phyloP scores from a whole-genome alignment of 1,140 invertebrate species.

The Bombus turneri region DNA sequence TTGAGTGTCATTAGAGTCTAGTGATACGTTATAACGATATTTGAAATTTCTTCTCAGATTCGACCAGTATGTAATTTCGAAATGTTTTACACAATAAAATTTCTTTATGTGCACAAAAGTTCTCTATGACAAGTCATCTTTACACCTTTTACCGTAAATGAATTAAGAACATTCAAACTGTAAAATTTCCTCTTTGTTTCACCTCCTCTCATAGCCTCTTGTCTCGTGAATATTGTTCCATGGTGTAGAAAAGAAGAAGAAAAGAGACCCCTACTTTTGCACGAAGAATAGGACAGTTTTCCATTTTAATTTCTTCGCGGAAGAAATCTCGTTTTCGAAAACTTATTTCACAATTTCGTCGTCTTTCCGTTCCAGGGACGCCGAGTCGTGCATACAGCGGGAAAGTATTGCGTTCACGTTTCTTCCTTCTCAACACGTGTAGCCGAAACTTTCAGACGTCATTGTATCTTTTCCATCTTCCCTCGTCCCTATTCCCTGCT shows the following conservation, averaged over 20 bases:
- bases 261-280: neutral
- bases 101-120: too few species aligned
- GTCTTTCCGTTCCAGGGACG: neutral
- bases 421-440: neutral
- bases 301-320: neutral
- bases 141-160: neutral
- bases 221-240: neutral
- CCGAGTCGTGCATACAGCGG: neutral
- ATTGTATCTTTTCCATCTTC: constrained; percentile 11
- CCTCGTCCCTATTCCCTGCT: neutral
- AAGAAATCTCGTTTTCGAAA: constrained; percentile 4
- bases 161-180: neutral
- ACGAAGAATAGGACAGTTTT: neutral
- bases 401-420: neutral
- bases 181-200: neutral
- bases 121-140: neutral
- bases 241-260: neutral
- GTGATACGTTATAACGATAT: too few species aligned
- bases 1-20: too few species aligned
- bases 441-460: neutral
- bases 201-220: too few species aligned
- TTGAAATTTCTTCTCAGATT: neutral
- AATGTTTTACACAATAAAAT: neutral
- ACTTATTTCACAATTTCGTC: neutral
- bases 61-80: neutral